Conservation (phyloP, 2,888 invertebrate genomes). For the Leptinotarsa tumamoca region DNA sequence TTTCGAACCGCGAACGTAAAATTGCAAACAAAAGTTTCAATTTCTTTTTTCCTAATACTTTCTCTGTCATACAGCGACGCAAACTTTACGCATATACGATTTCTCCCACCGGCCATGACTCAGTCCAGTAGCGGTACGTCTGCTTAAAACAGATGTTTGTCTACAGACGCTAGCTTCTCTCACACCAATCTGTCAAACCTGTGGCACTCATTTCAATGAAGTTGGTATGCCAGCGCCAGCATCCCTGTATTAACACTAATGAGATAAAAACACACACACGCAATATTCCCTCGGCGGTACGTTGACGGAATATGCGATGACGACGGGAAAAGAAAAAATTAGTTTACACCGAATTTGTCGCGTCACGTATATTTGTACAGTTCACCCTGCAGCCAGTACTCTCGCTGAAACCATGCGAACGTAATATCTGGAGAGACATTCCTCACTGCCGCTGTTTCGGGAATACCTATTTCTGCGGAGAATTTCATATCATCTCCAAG, state of each 20-base stretch:
- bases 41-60: too few species aligned
- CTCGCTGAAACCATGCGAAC: conserved; percentile 19
- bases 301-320: conserved; percentile 26
- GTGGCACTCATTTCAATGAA: conserved; percentile 1
- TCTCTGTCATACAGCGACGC: too few species aligned
- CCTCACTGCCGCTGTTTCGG: not conserved
- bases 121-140: too few species aligned
- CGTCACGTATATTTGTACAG: conserved; percentile 35
- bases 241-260: conserved; percentile 18
- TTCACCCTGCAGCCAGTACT: conserved; percentile 22
- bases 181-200: not conserved
- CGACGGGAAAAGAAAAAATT: conserved; percentile 36
- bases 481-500: not conserved
- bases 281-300: conserved; percentile 15
- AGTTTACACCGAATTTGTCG: conserved; percentile 37
- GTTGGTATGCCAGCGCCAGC: conserved; percentile 1
- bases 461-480: not conserved
- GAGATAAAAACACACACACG: conserved; percentile 25
- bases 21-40: too few species aligned
- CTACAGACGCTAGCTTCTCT: too few species aligned
- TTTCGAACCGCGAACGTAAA: too few species aligned
- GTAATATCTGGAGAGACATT: conserved; percentile 11
- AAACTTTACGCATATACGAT: too few species aligned
- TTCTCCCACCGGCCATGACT: too few species aligned
- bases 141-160: too few species aligned